Evolutionary conservation across 37 sponge, comb jelly and placozoan genomes (phyloP), one percentile per base, ranked within the genome.

Genomic region (Halichondria panicea): DNA sequence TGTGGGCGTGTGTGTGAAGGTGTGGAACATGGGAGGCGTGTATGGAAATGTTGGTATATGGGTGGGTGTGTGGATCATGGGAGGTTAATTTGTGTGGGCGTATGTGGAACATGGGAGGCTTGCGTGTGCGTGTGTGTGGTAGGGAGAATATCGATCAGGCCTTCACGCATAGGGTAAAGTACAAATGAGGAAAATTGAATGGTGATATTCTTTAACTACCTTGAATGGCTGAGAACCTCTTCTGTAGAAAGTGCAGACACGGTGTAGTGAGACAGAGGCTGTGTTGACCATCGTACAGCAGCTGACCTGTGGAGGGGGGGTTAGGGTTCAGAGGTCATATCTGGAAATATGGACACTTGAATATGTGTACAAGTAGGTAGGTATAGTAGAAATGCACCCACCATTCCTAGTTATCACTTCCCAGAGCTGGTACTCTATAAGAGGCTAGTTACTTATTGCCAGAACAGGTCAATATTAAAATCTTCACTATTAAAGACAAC

Each of bases 181-280:
- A 24, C 27, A 59, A n/a, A 59, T 25, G 22, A 8, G 27, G 27
- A 24, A 59, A 59, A 24, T 24, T 25, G 22, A 48, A 18, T 18
- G 11, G 52, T 48, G 13, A 48, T 48, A 48, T 48, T 18, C 52
- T 18, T 15, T 18, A 11, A 4, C 46, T 55, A 82, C 83, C 83
- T 55, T 73, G 74, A 22, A 77, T n/a, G 4, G 40, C 27, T 22
- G 64, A 0, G 53, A 80, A 34, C 68, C 68, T 80, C 53, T 41
- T 67, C 68, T 79, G 75, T 6, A 87, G 37, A 63, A 75, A 80
- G 55, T 59, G 63, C 52, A 87, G 63, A 57, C 81, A 80, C 25
- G 81, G 67, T 0, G 63, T 39, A 53, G 75, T 80, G n/a, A 87
- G 75, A 35, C 81, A 87, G 37, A 87, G 87, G 30, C 76, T 87